Base-by-base conservation (phyloP, 2,113 vertebrate species). In the Corapipo altera region DNA sequence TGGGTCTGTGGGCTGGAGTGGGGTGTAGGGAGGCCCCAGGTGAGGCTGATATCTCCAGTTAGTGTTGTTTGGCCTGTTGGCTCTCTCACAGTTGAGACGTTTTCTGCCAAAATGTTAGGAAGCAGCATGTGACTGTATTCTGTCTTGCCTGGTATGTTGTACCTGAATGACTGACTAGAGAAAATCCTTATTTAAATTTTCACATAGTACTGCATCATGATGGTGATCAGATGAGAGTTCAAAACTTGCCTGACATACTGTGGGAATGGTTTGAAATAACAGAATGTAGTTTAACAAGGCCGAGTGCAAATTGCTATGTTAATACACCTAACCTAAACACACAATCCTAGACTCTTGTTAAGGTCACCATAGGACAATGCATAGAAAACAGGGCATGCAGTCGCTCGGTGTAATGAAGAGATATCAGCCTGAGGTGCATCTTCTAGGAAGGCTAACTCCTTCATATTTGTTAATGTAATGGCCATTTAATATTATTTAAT, bases 341-440 rank as follows among this genome's bases (percentile, higher is more conserved):
- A 28, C 1, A 51, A 35, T 43, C 27, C 30, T 32, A 24, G 64
- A 16, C 8, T 52, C 33, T n/a, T 61, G 44, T 13, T 46, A 23
- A 81, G n/a, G 1, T 57, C n/a, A 28, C 30, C 35, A 4, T 3
- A 54, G 27, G 7, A 39, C 4, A 48, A 64, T 3, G 18, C 18
- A 30, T 4, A 52, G 46, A 52, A 49, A 62, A 3, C 8, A 23
- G 2, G 51, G 14, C 32, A 64, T 4, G 1, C 0, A 4, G 41
- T 21, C 27, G 11, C 14, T 22, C 11, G 17, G 22, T n/a, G 10
- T 37, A 26, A 51, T 32, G 23, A 70, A 85, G 54, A 69, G 62
- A 8, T 16, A 46, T 11, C 39, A 54, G 19, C 6, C n/a, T 32
- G 14, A 75, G 35, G 20, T 49, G 17, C 8, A 18, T 66, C 22